Percentiles rank a stretch among this genome's conserved stretches.
Conservation (phyloP, 2,113 vertebrate genomes). For the Pseudolaguvia tuberculata region DNA sequence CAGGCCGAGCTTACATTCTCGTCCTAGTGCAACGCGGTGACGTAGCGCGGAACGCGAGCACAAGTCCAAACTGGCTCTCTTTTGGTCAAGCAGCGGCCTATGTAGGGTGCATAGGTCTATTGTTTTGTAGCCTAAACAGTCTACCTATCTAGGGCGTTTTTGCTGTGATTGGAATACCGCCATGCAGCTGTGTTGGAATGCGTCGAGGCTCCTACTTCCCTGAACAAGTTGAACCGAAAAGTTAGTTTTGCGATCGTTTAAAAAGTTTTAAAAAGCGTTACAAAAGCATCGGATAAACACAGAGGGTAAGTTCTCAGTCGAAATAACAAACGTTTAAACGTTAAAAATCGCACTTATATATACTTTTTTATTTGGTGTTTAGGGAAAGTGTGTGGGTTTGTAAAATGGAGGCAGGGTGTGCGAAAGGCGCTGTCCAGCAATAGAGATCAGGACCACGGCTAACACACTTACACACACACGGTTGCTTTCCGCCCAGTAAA, state of each 20-base stretch:
- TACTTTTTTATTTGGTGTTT: constrained; percentile 8
- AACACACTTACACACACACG: constrained; percentile 47
- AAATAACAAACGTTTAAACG: neutral
- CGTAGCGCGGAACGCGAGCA: neutral
- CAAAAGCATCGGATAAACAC: neutral
- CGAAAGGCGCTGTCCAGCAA: constrained; percentile 79
- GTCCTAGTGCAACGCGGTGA: constrained; percentile 11
- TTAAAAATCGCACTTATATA: neutral
- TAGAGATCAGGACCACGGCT: constrained; percentile 67
- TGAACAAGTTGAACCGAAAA: constrained; percentile 39
- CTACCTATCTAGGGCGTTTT: neutral
- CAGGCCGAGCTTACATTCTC: neutral
- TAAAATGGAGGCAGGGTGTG: constrained; percentile 66
- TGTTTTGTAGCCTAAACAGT: constrained; percentile 7
- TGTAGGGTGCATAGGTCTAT: neutral
- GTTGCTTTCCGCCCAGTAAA: neutral
- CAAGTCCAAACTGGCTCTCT: neutral
- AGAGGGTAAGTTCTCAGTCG: constrained; percentile 36
- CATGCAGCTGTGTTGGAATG: constrained; percentile 80
- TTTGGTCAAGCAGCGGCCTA: neutral
- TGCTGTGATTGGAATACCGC: neutral
- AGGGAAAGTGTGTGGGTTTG: constrained; percentile 29
- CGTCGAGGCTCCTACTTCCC: constrained; percentile 68
- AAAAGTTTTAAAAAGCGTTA: constrained; percentile 27
- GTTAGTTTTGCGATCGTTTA: constrained; percentile 8